Evolutionary conservation across 2,113 vertebrate genomes (phyloP), one percentile per base, ranked within the genome.

Genomic region (Leptocoma aspasia): DNA sequence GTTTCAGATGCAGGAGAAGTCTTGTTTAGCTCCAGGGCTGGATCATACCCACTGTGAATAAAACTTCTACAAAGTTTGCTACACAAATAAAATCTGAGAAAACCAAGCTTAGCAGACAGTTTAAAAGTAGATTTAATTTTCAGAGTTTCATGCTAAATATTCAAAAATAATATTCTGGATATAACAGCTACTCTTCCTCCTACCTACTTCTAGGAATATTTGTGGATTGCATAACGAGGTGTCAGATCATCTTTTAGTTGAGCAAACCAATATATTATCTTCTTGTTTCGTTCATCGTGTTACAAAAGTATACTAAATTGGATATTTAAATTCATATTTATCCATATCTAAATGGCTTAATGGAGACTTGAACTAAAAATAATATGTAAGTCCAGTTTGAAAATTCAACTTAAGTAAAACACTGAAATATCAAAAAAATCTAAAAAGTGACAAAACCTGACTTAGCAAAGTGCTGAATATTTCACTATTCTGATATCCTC

Each of bases 11-110:
- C 57, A 88, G 33, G 47, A 47, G 57, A 87, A 93, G 7, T 57
- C 79, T 76, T 86, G 54, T 77, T 86, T 87, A 59, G 63, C 92
- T 95, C 22, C 63, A 69, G 88, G 92, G 79, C 63, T 95, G 76
- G 45, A 80, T 80, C 54, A 42, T 88, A 69, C 63, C 44, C 42
- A 42, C 45, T 57, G 82, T 2, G 15, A 90, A 70, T 61, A 86
- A 70, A 94, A 90, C 82, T 75, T n/a, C 39, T 65, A 18, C 45
- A 31, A 80, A 83, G 50, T 80, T 77, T 61, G 16, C 53, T 49
- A n/a, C 50, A 70, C 37, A 91, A 81, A 87, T 41, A 7, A 86
- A 86, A 81, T 21, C 49, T 60, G 44, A 94, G 65, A 85, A 87
- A 91, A 41, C 4, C 0, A 11, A 64, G 35, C 41, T 60, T 79